Percentiles rank a stretch among this genome's conserved stretches.
These are phyloP conservation scores for Drosophila affinis DNA, from an alignment of 2,888 invertebrate genomes.

Conservation along the genomic window DNA sequence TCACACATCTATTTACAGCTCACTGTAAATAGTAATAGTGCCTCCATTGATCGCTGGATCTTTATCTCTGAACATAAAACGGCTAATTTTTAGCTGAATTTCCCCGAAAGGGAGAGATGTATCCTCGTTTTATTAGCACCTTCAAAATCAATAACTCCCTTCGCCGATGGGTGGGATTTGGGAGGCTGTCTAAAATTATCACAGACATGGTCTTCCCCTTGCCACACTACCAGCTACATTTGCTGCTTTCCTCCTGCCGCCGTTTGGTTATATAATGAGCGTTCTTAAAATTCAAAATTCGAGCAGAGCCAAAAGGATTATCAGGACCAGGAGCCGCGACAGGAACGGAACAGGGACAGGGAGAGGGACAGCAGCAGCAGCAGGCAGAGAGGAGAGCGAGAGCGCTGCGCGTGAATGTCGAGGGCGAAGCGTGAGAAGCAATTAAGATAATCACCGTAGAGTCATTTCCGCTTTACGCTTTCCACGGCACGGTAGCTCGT, in stretches of 20 bases:
- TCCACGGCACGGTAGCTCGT: slow-evolving; percentile 27
- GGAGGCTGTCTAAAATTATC: slow-evolving; percentile 45
- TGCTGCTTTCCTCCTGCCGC: neutral
- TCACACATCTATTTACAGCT: no score
- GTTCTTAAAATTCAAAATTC: slow-evolving; percentile 59
- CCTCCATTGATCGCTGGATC: neutral
- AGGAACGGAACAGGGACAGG: neutral
- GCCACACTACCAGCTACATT: neutral
- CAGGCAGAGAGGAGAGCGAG: neutral
- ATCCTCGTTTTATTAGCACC: slow-evolving; percentile 37
- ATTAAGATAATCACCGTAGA: slow-evolving; percentile 75
- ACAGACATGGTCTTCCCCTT: slow-evolving; percentile 3
- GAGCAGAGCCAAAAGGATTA: slow-evolving; percentile 66
- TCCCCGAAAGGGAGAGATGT: neutral
- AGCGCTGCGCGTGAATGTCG: slow-evolving; percentile 32
- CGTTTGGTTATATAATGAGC: slow-evolving; percentile 51
- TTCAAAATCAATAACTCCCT: slow-evolving; percentile 51
- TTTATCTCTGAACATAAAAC: neutral
- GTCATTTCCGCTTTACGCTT: slow-evolving; percentile 75
- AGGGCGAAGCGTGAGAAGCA: slow-evolving; percentile 67
- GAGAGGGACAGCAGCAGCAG: neutral
- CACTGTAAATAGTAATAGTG: no score
- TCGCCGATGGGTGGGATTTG: neutral
- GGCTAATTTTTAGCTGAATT: neutral
- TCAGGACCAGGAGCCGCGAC: slow-evolving; percentile 27